These are phyloP conservation scores for Taxidea taxus DNA, from an alignment of 2,113 vertebrate species.

Conservation along the genomic window DNA sequence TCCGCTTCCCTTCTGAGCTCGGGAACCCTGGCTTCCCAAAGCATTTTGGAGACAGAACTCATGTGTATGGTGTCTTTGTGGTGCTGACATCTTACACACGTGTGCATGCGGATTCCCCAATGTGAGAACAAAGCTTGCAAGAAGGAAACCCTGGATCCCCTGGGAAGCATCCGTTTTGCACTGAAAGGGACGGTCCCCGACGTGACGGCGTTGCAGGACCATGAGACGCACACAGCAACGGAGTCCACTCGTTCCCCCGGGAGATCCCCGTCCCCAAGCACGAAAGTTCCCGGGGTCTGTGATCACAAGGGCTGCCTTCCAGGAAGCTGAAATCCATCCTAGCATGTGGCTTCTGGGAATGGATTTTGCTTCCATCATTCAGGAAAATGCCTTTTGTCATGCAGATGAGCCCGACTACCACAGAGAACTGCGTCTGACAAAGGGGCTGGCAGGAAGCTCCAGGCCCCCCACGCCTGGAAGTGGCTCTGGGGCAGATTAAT, in stretches of 20 bases:
- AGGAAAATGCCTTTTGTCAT: slow-evolving; percentile 25
- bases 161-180: background rate
- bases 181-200: background rate
- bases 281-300: background rate
- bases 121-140: background rate
- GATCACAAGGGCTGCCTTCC: background rate
- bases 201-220: accelerated
- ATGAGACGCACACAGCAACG: background rate
- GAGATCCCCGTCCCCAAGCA: background rate
- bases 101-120: accelerated
- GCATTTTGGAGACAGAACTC: background rate
- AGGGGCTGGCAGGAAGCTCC: background rate
- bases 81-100: background rate
- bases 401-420: background rate
- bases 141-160: accelerated
- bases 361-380: background rate
- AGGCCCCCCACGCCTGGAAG: background rate
- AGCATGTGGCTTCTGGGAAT: background rate
- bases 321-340: slow-evolving; percentile 36
- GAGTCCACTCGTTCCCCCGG: background rate
- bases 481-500: background rate
- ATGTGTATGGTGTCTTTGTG: background rate
- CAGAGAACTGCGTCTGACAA: background rate
- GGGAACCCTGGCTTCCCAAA: background rate
- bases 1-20: background rate